Conservation (phyloP, 2,888 invertebrate species). For the Spatulosminthurus flaviceps region DNA sequence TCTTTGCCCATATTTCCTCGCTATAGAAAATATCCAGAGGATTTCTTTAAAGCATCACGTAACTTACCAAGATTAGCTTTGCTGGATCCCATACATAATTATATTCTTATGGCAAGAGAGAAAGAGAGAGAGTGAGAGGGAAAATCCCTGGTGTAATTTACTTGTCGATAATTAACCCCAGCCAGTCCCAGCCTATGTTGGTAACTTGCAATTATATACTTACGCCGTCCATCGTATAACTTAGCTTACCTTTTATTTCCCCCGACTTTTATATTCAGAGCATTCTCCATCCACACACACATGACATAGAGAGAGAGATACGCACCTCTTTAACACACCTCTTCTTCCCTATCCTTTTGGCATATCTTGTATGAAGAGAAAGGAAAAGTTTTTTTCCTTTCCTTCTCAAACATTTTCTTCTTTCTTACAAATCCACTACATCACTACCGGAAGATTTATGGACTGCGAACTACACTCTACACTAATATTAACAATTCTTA, state of each 20-base stretch:
- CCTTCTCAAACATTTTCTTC: background rate
- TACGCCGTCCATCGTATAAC: background rate
- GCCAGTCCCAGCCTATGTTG: constrained; percentile 16
- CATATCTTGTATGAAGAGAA: background rate
- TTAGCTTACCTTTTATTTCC: background rate
- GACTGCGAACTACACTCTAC: constrained; percentile 39
- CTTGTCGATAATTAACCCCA: constrained; percentile 49
- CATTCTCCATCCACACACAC: too few species aligned
- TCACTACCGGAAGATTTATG: constrained; percentile 34
- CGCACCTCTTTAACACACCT: too few species aligned
- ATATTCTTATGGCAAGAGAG: too few species aligned
- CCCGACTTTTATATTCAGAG: background rate
- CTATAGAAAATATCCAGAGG: too few species aligned
- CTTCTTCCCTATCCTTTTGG: background rate
- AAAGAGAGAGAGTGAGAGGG: too few species aligned
- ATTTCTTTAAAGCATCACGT: too few species aligned
- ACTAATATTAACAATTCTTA: constrained; percentile 40
- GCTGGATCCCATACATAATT: too few species aligned
- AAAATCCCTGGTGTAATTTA: constrained; percentile 44
- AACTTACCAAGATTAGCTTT: too few species aligned
- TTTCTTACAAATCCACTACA: too few species aligned
- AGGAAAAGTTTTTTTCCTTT: constrained; percentile 6
- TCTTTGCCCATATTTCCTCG: too few species aligned
- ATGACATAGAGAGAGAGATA: too few species aligned
- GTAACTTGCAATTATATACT: constrained; percentile 42